A percentile compares a stretch with the other conserved stretches of the same genome.
phyloP scores from a whole-genome alignment of 2,888 invertebrate species.

The Cheilosia pagana region DNA sequence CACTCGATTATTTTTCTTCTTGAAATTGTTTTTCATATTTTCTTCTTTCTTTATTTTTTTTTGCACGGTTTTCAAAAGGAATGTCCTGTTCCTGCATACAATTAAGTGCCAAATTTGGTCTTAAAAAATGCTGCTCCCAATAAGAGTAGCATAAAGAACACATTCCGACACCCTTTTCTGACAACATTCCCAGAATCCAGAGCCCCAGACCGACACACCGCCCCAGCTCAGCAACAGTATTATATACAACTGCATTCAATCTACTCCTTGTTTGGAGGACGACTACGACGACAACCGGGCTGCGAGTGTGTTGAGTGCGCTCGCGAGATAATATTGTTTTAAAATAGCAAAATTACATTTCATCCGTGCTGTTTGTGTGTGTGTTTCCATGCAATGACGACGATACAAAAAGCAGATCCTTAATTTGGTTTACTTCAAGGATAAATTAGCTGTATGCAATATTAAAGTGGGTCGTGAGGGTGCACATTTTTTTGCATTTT shows the following conservation, averaged over 20 bases:
- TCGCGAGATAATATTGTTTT: constrained; percentile 66
- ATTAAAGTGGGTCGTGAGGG: constrained; percentile 37
- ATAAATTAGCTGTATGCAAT: constrained; percentile 66
- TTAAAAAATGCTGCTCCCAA: constrained; percentile 32
- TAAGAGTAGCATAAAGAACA: constrained; percentile 32
- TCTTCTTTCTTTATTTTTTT: constrained; percentile 1
- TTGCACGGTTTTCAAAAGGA: neutral
- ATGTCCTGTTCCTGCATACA: neutral
- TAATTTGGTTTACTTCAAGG: constrained; percentile 62
- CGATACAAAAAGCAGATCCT: constrained; percentile 45
- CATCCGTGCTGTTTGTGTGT: constrained; percentile 20
- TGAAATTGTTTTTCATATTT: constrained; percentile 20
- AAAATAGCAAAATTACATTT: constrained; percentile 65
- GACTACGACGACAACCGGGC: constrained; percentile 19
- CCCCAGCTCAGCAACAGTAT: constrained; percentile 10
- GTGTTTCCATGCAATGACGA: constrained; percentile 24
- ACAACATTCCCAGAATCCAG: constrained; percentile 19
- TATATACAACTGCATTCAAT: constrained; percentile 42
- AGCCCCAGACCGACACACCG: neutral
- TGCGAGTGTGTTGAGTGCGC: constrained; percentile 43
- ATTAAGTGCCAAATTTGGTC: constrained; percentile 52
- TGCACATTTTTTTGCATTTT: neutral
- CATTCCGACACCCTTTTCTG: constrained; percentile 12
- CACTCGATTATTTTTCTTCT: constrained; percentile 24
- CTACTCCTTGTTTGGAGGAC: constrained; percentile 5